Base-by-base conservation (phyloP, 1,140 invertebrate species). In the Ceratina calcarata region DNA sequence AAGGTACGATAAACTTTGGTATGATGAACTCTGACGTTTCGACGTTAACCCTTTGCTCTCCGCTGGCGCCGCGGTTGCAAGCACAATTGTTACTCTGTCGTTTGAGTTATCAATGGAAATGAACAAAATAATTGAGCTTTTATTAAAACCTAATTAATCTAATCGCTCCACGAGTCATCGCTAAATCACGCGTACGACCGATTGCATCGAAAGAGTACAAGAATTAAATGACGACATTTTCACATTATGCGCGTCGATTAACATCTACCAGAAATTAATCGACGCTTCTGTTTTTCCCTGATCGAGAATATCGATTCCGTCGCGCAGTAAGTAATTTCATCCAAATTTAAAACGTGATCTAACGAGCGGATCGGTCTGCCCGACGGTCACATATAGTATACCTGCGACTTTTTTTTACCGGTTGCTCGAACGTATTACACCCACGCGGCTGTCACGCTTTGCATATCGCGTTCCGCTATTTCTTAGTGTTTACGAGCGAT, bases 401-500 rank as follows among this genome's bases (percentile, higher is more conserved):
- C 57, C 69, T 55, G 37, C 45, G 24, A 2, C 32, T 6, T 71
- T 78, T 71, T 78, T 62, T 64, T 22, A 0, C 32, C 15, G n/a
- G 58, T 71, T 72, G 49, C 53, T 66, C 62, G 58, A 79, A 49
- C 70, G 27, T 32, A 32, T 32, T 51, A 73, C 77, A 65, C 69
- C 77, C 20, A 73, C 77, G 62, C 27, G 27, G 7, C 22, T 12
- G 58, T 10, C 15, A 3, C 53, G 53, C 73, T 79, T 79, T 79
- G 70, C 77, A 79, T 74, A 79, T 79, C 77, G 62, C 70, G 53
- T 79, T 74, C 69, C 62, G 77, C 70, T 66, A 74, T 78, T 78
- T 64, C 77, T 65, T 65, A 60, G 77, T 74, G 77, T 79, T 79
- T 79, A 73, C 77, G 51, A 74, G 62, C 37, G 61, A 73, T 79